Evolutionary conservation across 30 jellyfish, hydroid and myxozoan genomes (phyloP), one percentile per base, ranked within the genome.

Genomic region (Mastigias papua): DNA sequence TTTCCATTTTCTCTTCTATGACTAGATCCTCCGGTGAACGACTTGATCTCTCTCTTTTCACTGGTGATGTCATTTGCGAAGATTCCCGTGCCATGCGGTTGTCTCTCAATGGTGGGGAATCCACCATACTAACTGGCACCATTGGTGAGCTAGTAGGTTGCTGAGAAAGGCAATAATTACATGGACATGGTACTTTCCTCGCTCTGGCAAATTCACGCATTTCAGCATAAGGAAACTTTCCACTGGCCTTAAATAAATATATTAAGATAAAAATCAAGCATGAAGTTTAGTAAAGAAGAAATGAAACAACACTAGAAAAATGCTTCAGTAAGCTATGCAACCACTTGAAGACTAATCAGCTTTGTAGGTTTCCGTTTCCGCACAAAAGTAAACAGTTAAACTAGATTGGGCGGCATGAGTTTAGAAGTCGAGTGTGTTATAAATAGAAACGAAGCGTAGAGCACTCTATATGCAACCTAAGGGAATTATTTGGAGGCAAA

Each of bases 1-100:
- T 85, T 58, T 85, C 94, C 67, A 74, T 46, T 74, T 85, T 85
- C 63, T 85, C 94, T 60, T 85, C 94, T 34, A 85, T 85, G 22
- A 77, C 94, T 35, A 73, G 26, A 35, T 62, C 84, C 20, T 83
- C 86, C 11, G 84, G 80, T 26, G 86, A 83, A 34, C 81, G 21
- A 75, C 81, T 62, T 20, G 81, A 65, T 65, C 73, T 67, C 58
- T 79, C 90, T 23, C 90, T 34, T 54, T 79, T 79, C 26, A 35
- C 79, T 0, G 81, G 90, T 65, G 90, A 79, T 58, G 75, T 31
- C 90, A 79, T 79, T 23, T 63, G 90, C 9, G 81, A 42, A 10
- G 90, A 25, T 27, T 63, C 81, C 22, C 90, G 68, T 28, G 34
- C 48, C 66, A 69, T 23, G 31, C 48, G 86, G 48, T 65, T 26